Conservation (phyloP, 1,140 invertebrate species). For the Hylaeus anthracinus region DNA sequence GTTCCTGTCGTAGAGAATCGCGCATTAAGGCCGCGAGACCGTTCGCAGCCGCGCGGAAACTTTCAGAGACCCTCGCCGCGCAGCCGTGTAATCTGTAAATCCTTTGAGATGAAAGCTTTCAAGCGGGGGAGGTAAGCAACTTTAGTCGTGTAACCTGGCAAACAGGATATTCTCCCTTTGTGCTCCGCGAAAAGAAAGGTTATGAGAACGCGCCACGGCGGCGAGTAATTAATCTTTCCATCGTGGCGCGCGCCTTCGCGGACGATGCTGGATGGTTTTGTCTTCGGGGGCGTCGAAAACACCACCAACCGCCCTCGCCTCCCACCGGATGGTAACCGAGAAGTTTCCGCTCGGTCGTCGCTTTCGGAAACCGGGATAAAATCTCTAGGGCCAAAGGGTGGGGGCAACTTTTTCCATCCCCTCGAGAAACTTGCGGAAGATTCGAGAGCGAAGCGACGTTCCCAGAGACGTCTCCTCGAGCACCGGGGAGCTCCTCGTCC, state of each 20-base stretch:
- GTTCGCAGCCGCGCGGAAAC: neutral
- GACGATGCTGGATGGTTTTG: neutral
- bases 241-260: neutral
- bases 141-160: no score
- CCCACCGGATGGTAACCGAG: neutral
- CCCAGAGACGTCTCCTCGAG: neutral
- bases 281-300: constrained; percentile 26
- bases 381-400: neutral
- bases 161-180: neutral
- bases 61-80: neutral
- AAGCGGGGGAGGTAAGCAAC: neutral
- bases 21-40: no score
- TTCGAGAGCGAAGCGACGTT: neutral
- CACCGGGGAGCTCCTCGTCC: neutral
- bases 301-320: neutral
- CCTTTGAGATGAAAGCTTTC: neutral
- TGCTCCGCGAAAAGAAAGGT: neutral
- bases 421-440: constrained; percentile 11
- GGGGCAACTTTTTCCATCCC: constrained; percentile 13
- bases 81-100: neutral
- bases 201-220: neutral
- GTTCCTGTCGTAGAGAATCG: no score
- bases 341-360: neutral
- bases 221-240: constrained; percentile 40
- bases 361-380: constrained; percentile 24